Base-by-base conservation (phyloP, 2,113 vertebrate genomes). In the Aviceda subcristata region DNA sequence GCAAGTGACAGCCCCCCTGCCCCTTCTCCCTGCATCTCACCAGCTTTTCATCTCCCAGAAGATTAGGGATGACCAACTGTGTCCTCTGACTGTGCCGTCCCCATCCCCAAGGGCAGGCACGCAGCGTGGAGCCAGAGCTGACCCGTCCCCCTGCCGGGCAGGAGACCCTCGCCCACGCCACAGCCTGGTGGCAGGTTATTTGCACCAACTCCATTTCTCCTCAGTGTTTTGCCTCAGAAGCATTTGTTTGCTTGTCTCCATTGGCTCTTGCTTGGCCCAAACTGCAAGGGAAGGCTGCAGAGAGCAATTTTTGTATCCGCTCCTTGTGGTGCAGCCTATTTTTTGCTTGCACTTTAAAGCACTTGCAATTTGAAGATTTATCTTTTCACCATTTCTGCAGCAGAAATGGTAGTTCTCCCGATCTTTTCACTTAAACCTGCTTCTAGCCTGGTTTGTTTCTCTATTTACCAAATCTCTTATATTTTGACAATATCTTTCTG, bases 401-500 rank as follows among this genome's bases (percentile, higher is more conserved):
- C 55, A 85, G 71, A 82, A 71, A n/a, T 71, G 29, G 46, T 69
- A 74, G 46, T 46, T 69, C 38, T 86, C 55, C 12, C 2, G 2
- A 13, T 75, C 56, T 78, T 94, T 78, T 72, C 45, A 36, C 39
- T 92, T 83, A 83, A 88, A 53, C 30, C 53, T 71, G 29, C 69
- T 88, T 62, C 46, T 51, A 72, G 64, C 60, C 36, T 55, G 46
- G 27, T 71, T 76, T 18, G 30, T 91, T 91, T 85, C 82, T 32
- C 36, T 63, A 3, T 82, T 96, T 93, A 68, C 53, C 48, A 68
- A 41, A 67, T 91, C 63, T 89, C 56, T 68, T 82, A 53, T 82
- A 22, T 85, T 95, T 87, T 94, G 81, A 85, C 80, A 84, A 10
- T 48, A 45, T 86, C 45, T 90, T 86, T 93, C 77, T 92, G 67